A percentile compares a stretch with the other conserved stretches of the same genome.
These are phyloP conservation scores for Cynodonichthys magdalenae DNA, from an alignment of 2,797 vertebrate species.

Conservation along the genomic window DNA sequence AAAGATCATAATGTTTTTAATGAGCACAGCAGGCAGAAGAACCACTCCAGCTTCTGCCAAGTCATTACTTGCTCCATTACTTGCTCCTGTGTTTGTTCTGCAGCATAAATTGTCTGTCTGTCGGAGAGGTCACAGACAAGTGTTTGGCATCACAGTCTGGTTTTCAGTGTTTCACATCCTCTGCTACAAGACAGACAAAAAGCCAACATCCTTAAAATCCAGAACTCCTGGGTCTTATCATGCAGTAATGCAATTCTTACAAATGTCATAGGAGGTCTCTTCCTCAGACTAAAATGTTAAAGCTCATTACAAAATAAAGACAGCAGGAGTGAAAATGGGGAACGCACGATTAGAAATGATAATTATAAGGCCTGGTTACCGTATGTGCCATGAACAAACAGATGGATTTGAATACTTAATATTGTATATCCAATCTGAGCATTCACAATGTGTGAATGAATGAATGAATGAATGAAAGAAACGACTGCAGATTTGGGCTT, in stretches of 20 bases:
- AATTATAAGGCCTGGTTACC: constrained; percentile 15
- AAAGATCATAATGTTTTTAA: constrained; percentile 28
- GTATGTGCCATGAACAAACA: constrained; percentile 30
- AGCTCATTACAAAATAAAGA: constrained; percentile 11
- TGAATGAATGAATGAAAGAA: constrained; percentile 15
- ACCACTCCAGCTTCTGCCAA: constrained; percentile 12
- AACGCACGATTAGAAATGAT: constrained; percentile 2
- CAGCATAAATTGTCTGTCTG: constrained; percentile 15
- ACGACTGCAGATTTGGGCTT: neutral
- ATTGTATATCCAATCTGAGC: constrained; percentile 17
- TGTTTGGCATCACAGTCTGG: constrained; percentile 30
- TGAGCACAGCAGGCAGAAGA: constrained; percentile 28
- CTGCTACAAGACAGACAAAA: constrained; percentile 23
- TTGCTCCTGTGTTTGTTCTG: constrained; percentile 20
- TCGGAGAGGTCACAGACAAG: constrained; percentile 22
- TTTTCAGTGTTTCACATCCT: constrained; percentile 38
- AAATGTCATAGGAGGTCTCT: constrained; percentile 42
- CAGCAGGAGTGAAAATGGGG: constrained; percentile 4
- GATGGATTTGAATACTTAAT: constrained; percentile 42
- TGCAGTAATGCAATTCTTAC: constrained; percentile 25
- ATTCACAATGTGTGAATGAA: constrained; percentile 5
- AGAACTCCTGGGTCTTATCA: constrained; percentile 23
- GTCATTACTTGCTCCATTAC: constrained; percentile 48
- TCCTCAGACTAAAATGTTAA: constrained; percentile 25
- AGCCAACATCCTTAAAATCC: constrained; percentile 38